Base-by-base conservation (phyloP, 2,113 vertebrate genomes). In the Formicarius rufipectus region DNA sequence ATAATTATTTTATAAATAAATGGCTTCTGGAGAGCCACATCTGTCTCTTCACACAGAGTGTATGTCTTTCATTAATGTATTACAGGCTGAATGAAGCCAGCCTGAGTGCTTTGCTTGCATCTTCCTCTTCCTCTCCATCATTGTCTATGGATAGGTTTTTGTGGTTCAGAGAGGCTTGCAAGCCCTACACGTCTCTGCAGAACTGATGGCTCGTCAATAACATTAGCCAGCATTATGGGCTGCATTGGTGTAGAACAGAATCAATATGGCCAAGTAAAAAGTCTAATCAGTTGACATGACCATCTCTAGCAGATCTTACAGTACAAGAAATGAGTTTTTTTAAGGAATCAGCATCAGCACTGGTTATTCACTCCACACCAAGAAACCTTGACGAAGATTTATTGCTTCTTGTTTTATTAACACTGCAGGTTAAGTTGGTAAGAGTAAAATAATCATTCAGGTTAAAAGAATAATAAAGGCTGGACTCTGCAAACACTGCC, bases 161-260 rank as follows among this genome's bases (percentile, higher is more conserved):
- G 98, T 97, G 98, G 98, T 98, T 98, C 96, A 15, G 98, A 98
- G 98, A 98, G 98, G 98, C 98, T n/a, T 98, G 98, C 98, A 98
- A 98, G 98, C 98, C 98, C 98, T 98, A 99, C 98, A 98, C 97
- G 98, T 99, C 98, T 98, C 97, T 97, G 94, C 95, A 98, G 98
- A 98, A 99, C 98, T 98, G 99, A 99, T 99, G 98, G 98, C 98
- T 99, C 97, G 97, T 99, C 99, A 99, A 99, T 99, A 99, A 98
- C 99, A 99, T 99, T 99, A 99, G 98, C 98, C 98, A 98, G 98
- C 98, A 99, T 98, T 99, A 99, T 96, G 97, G 98, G 97, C 98
- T 85, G 98, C 98, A 98, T 98, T 97, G 97, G 98, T 98, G 98
- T 98, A 98, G 98, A 99, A 98, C 98, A 98, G 98, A 98, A 99